A percentile compares a stretch with the other conserved stretches of the same genome.
phyloP scores from a whole-genome alignment of 2,888 invertebrate genomes.

The Tholera decimalis region DNA sequence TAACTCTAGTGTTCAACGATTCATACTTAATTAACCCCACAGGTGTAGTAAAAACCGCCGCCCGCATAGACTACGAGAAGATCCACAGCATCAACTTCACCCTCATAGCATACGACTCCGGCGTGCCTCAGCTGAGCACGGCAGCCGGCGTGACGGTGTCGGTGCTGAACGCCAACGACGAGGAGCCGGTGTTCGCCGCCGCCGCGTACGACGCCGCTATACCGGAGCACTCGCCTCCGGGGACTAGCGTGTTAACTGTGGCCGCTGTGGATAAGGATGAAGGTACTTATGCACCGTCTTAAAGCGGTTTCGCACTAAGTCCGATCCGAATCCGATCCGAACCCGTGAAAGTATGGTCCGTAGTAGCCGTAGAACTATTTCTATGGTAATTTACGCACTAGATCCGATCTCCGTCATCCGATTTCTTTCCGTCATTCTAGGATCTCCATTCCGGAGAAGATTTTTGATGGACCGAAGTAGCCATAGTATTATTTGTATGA shows the following conservation, averaged over 20 bases:
- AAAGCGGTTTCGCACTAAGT: too few relatives aligned
- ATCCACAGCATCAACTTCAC: slow-evolving; percentile 95
- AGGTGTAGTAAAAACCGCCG: slow-evolving; percentile 95
- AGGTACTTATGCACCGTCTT: too few relatives aligned
- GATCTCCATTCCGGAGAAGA: too few relatives aligned
- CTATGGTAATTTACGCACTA: too few relatives aligned
- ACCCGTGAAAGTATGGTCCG: too few relatives aligned
- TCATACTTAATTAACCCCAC: slow-evolving; percentile 18
- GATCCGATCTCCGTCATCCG: too few relatives aligned
- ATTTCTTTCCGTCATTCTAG: too few relatives aligned
- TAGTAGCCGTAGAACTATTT: too few relatives aligned
- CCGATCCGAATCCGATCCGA: too few relatives aligned
- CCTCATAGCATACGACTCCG: slow-evolving; percentile 96
- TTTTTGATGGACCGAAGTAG: too few relatives aligned
- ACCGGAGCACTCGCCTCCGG: slow-evolving; percentile 94
- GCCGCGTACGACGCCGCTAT: slow-evolving; percentile 93
- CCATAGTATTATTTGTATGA: too few relatives aligned
- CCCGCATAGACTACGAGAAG: slow-evolving; percentile 96
- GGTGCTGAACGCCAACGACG: slow-evolving; percentile 96
- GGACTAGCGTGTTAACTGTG: slow-evolving; percentile 94
- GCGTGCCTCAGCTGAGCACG: slow-evolving; percentile 95
- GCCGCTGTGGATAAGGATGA: slow-evolving; percentile 95
- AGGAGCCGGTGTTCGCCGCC: slow-evolving; percentile 95
- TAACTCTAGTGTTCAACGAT: too few relatives aligned
- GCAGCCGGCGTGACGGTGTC: slow-evolving; percentile 95